Conservation (phyloP, 2,888 invertebrate species). For the Cantharis nigra region DNA sequence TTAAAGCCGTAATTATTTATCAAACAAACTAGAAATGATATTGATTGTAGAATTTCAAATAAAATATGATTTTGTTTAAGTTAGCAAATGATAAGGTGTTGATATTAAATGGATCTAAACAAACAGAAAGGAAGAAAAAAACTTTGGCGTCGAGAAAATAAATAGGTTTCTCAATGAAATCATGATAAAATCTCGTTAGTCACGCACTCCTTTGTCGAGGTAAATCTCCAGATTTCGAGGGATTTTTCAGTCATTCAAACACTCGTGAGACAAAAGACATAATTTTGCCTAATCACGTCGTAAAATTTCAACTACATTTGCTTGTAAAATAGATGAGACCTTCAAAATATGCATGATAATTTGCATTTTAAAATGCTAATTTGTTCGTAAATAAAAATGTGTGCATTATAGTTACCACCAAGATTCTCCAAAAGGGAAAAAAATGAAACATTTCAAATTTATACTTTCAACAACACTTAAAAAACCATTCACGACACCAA, state of each 20-base stretch:
- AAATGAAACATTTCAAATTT: not conserved
- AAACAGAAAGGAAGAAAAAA: not conserved
- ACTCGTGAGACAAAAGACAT: not conserved
- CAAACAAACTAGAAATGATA: not conserved
- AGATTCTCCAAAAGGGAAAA: not conserved
- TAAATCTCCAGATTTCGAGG: not conserved
- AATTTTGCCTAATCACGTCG: not conserved
- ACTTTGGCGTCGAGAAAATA: not conserved
- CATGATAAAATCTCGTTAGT: not conserved
- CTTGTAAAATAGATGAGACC: not conserved
- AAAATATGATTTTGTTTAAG: not conserved
- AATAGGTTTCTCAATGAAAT: not conserved
- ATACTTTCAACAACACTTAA: not conserved
- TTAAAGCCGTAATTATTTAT: not conserved
- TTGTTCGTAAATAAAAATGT: not conserved
- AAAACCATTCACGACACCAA: not conserved
- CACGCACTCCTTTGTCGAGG: not conserved
- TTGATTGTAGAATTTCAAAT: not conserved
- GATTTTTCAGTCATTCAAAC: not conserved
- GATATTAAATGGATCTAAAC: not conserved
- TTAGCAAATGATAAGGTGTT: not conserved
- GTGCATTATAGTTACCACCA: not conserved
- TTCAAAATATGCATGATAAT: not conserved
- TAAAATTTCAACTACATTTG: not conserved
- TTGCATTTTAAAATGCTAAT: not conserved